phyloP scores from a whole-genome alignment of 2,888 invertebrate genomes.

The Masnerella sp. region DNA sequence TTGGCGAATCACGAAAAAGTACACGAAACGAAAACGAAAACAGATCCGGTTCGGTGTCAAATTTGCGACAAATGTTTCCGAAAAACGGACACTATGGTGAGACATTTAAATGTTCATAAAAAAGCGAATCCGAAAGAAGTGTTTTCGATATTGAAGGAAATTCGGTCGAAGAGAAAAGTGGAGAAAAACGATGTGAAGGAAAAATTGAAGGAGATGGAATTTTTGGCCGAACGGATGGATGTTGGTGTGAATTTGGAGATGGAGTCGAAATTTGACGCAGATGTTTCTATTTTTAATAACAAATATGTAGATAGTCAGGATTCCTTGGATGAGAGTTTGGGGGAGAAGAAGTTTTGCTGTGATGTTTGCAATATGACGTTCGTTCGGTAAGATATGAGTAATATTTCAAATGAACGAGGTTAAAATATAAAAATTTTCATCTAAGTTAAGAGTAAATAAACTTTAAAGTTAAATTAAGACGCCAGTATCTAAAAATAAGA shows the following conservation, averaged over 20 bases:
- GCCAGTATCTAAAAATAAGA: too few species aligned
- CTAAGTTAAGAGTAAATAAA: too few species aligned
- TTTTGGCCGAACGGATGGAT: slow-evolving; percentile 2
- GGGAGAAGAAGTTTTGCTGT: slow-evolving; percentile 65
- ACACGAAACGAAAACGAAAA: slow-evolving; percentile 63
- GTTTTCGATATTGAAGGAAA: slow-evolving; percentile 69
- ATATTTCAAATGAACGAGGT: too few species aligned
- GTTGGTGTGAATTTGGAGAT: slow-evolving; percentile 10
- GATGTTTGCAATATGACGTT: slow-evolving; percentile 69
- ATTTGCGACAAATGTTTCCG: slow-evolving; percentile 71
- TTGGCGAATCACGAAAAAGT: slow-evolving; percentile 54
- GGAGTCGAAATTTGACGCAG: slow-evolving; percentile 7
- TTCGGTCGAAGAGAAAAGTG: slow-evolving; percentile 66
- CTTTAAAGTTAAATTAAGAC: too few species aligned
- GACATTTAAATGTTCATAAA: slow-evolving; percentile 71
- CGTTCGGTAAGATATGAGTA: slow-evolving; percentile 45
- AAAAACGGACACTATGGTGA: slow-evolving; percentile 70
- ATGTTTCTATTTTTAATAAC: slow-evolving; percentile 56
- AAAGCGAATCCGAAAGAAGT: slow-evolving; percentile 70
- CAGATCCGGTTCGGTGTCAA: slow-evolving; percentile 64
- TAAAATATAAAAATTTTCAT: too few species aligned
- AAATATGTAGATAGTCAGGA: slow-evolving; percentile 62
- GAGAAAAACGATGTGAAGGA: slow-evolving; percentile 52
- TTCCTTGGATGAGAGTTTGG: slow-evolving; percentile 59
- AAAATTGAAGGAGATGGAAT: neutral